Base-by-base conservation (phyloP, 2,888 invertebrate genomes). In the Anodontia alba region DNA sequence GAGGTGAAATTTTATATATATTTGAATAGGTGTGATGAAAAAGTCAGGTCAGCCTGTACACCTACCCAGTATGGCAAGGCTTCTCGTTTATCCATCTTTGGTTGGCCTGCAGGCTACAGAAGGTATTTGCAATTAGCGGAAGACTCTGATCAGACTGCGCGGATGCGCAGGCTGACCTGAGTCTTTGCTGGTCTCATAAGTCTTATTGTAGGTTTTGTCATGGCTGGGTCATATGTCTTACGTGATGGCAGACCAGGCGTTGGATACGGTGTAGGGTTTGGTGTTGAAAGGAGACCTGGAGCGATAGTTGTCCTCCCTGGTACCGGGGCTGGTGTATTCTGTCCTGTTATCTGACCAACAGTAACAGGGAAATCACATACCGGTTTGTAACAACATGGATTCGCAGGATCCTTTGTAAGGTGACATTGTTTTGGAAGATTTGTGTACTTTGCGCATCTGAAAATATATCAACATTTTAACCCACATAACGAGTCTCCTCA, bases 301-400 rank as follows among this genome's bases (percentile, higher is more conserved):
- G 83, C 80, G 15, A 66, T 15, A 3, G 86, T 83, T n/a, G 66
- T 66, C n/a, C 54, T 66, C 49, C 72, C 73, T 43, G 84, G 81
- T 68, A 76, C 76, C 46, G 86, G 81, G 1, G 81, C 86, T 36
- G 43, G 43, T 31, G 89, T 89, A 12, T 66, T 66, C 15, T 77
- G 76, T 12, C 87, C 86, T 31, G 85, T 85, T 72, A 88, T 75
- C 72, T 84, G 75, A 62, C 76, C 80, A 20, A 73, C 66, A 46
- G 73, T 54, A 46, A 85, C 80, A 38, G 80, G 79, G 80, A 90
- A 90, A 73, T 84, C 73, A 80, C 90, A 90, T 7, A 86, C 86
- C 15, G 89, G 89, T 74, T 87, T 87, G 79, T 81, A 82, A 67
- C 90, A 90, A 75, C 90, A 90, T 20, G 90, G 90, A 36, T 88